Evolutionary conservation across 2,113 vertebrate species (phyloP).

Genomic region (Chlamydotis undulata): DNA sequence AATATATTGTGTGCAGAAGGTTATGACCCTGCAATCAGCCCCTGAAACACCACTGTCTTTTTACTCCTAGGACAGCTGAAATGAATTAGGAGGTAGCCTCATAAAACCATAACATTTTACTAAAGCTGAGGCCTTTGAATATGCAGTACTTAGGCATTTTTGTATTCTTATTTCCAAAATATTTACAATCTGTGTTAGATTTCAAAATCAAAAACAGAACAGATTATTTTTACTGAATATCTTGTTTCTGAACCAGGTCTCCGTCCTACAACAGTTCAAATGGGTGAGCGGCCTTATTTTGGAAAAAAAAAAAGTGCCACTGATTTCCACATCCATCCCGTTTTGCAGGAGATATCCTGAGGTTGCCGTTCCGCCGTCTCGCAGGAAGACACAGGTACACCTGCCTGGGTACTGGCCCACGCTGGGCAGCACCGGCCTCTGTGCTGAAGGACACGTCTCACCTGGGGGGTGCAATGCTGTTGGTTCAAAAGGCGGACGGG

Average conservation of each 20-base stretch:
- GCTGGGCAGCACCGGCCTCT: neutral
- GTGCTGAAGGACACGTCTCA: neutral
- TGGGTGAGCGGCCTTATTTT: neutral
- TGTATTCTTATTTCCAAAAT: neutral
- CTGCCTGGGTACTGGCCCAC: neutral
- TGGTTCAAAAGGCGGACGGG: neutral
- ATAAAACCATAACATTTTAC: neutral
- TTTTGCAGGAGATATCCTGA: neutral
- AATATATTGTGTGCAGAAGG: constrained; percentile 64
- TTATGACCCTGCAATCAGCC: constrained; percentile 44
- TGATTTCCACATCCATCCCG: neutral
- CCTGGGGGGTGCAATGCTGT: neutral
- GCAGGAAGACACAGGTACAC: neutral
- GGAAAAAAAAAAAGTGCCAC: neutral
- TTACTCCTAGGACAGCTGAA: constrained; percentile 29
- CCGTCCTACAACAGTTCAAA: neutral
- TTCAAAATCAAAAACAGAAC: neutral
- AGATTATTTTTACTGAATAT: neutral
- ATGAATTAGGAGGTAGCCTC: neutral
- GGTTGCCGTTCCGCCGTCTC: neutral
- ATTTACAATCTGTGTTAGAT: neutral
- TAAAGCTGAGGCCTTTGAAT: constrained; percentile 14
- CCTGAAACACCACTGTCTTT: neutral
- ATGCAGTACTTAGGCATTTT: neutral
- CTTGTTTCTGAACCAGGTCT: neutral